Conservation (phyloP, 1,140 invertebrate species). For the Atta cephalotes region DNA sequence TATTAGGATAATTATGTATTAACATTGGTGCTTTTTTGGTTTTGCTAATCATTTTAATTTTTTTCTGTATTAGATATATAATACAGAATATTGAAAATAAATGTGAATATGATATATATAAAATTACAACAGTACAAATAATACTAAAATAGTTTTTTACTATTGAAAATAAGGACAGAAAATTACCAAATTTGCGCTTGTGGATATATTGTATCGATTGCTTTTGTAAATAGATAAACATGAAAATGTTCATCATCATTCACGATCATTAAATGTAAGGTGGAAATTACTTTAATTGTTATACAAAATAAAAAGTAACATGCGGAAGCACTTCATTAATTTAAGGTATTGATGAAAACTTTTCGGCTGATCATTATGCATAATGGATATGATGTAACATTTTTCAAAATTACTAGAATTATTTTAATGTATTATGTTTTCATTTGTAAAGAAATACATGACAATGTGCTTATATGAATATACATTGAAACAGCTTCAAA, state of each 20-base stretch:
- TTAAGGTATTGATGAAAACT: not conserved
- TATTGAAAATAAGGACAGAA: no score
- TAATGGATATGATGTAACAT: slow-evolving; percentile 20
- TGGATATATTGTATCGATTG: not conserved
- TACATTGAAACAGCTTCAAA: not conserved
- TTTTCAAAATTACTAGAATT: not conserved
- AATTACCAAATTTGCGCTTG: no score
- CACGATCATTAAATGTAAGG: not conserved
- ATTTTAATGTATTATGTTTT: not conserved
- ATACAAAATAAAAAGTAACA: not conserved
- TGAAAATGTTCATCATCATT: slow-evolving; percentile 51
- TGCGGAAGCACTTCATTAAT: not conserved
- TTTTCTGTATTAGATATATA: no score
- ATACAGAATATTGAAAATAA: no score
- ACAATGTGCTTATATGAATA: slow-evolving; percentile 47
- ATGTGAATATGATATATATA: no score
- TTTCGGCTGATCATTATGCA: slow-evolving; percentile 3
- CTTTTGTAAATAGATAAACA: slow-evolving; percentile 46
- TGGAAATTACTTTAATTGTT: not conserved
- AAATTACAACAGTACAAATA: no score
- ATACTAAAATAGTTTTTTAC: no score
- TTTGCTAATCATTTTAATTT: no score
- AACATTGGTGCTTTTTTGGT: no score
- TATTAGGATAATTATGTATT: no score
- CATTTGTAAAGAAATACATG: slow-evolving; percentile 20